Evolutionary conservation across 1,140 invertebrate species (phyloP).

Genomic region (Drosophila sucinea): DNA sequence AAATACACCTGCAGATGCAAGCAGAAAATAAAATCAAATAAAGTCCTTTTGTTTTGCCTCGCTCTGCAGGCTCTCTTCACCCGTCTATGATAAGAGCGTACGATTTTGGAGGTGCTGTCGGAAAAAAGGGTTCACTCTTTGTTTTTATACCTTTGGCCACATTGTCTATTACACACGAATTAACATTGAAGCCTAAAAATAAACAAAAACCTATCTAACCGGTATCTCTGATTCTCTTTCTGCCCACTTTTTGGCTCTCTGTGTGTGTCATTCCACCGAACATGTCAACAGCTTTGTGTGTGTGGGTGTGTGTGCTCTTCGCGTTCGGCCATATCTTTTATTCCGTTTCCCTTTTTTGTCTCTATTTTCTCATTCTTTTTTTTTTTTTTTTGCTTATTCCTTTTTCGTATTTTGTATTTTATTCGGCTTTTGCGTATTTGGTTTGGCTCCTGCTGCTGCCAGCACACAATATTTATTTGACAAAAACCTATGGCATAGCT

Average conservation of each 20-base stretch:
- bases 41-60: conserved; percentile 49
- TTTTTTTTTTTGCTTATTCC: conserved; percentile 23
- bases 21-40: conserved; percentile 28
- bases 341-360: conserved; percentile 33
- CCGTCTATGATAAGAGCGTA: conserved; percentile 7
- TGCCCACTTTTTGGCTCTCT: conserved; percentile 8
- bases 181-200: conserved; percentile 45
- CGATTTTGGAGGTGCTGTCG: too few relatives aligned
- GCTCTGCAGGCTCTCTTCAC: not conserved
- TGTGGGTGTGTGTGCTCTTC: conserved; percentile 18
- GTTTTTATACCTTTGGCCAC: conserved; percentile 25
- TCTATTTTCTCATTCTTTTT: conserved; percentile 31
- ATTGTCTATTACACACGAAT: conserved; percentile 64
- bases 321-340: conserved; percentile 34
- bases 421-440: conserved; percentile 25
- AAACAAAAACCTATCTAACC: conserved; percentile 44
- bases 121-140: conserved; percentile 22
- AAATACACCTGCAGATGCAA: conserved; percentile 48
- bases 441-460: conserved; percentile 19
- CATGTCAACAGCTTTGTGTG: conserved; percentile 51
- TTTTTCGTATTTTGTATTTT: conserved; percentile 19
- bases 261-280: conserved; percentile 13
- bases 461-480: conserved; percentile 50
- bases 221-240: conserved; percentile 6
- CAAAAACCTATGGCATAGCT: conserved; percentile 52